Evolutionary conservation across 2,888 invertebrate genomes (phyloP).

Genomic region (Ischnus inquisitorius): DNA sequence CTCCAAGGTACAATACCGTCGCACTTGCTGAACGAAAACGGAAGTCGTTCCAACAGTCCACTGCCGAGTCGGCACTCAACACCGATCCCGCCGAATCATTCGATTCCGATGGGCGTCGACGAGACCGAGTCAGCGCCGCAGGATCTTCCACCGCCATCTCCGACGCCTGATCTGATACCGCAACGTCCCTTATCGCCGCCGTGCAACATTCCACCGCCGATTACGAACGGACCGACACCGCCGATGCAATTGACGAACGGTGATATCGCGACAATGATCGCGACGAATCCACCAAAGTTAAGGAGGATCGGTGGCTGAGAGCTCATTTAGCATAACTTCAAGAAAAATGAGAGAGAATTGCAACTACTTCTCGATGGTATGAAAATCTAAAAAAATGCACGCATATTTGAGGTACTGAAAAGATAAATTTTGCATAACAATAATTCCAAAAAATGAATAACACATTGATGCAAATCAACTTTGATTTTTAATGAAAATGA

Average conservation of each 20-base stretch:
- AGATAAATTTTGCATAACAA: too few species aligned
- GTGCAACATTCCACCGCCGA: constrained; percentile 88
- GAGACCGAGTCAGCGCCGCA: constrained; percentile 85
- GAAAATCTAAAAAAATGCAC: too few species aligned
- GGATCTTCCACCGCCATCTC: constrained; percentile 90
- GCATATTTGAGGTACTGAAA: too few species aligned
- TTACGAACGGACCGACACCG: constrained; percentile 76
- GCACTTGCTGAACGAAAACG: constrained; percentile 84
- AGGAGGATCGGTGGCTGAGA: too few species aligned
- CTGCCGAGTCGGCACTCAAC: constrained; percentile 87
- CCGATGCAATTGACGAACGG: constrained; percentile 87
- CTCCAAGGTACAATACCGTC: constrained; percentile 82
- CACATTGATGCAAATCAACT: too few species aligned
- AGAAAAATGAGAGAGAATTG: too few species aligned
- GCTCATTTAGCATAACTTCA: too few species aligned
- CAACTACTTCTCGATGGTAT: too few species aligned
- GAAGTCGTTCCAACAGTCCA: constrained; percentile 89
- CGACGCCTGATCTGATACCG: constrained; percentile 88
- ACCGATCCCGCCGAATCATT: constrained; percentile 85
- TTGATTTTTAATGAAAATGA: too few species aligned
- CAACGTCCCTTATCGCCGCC: constrained; percentile 89
- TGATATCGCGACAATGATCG: constrained; percentile 87
- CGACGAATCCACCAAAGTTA: constrained; percentile 87
- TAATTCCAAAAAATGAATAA: too few species aligned
- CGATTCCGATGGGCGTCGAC: constrained; percentile 80